phyloP scores from a whole-genome alignment of 1,140 invertebrate species.

The Drosophila dunni region DNA sequence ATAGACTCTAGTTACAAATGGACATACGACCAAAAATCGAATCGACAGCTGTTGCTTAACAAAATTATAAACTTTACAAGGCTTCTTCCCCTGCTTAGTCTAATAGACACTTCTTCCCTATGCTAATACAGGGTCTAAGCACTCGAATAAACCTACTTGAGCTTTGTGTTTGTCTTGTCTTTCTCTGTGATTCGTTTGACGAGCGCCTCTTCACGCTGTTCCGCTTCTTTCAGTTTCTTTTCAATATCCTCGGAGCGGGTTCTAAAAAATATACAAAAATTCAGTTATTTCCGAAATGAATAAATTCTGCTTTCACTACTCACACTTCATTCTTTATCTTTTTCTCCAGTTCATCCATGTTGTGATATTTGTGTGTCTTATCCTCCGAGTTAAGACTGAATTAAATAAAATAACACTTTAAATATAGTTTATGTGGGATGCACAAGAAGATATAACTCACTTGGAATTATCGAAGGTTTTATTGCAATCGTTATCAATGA shows the following conservation, averaged over 20 bases:
- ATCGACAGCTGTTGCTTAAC: too few relatives aligned
- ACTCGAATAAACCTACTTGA: slow-evolving; percentile 59
- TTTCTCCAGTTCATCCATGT: slow-evolving; percentile 83
- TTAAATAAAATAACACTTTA: background rate
- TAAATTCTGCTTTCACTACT: slow-evolving; percentile 14
- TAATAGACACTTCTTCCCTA: too few relatives aligned
- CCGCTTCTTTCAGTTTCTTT: slow-evolving; percentile 83
- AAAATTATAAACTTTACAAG: too few relatives aligned
- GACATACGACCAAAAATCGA: too few relatives aligned
- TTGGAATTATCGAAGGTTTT: slow-evolving; percentile 81
- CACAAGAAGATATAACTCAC: slow-evolving; percentile 45
- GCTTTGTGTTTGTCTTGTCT: slow-evolving; percentile 80
- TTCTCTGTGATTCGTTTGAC: slow-evolving; percentile 84
- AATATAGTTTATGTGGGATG: background rate
- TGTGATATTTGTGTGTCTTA: slow-evolving; percentile 71
- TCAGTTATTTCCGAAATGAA: background rate
- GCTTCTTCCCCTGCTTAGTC: too few relatives aligned
- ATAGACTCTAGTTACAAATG: too few relatives aligned
- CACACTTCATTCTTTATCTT: slow-evolving; percentile 84
- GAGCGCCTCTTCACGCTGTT: slow-evolving; percentile 77
- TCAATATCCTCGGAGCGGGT: slow-evolving; percentile 83
- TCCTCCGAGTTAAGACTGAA: slow-evolving; percentile 74
- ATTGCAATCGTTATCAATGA: slow-evolving; percentile 83
- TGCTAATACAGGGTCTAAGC: too few relatives aligned
- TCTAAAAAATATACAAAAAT: slow-evolving; percentile 29